Percentiles rank a stretch among this genome's conserved stretches.
Conservation (phyloP, 2,888 invertebrate species). For the Coenonympha arcania region DNA sequence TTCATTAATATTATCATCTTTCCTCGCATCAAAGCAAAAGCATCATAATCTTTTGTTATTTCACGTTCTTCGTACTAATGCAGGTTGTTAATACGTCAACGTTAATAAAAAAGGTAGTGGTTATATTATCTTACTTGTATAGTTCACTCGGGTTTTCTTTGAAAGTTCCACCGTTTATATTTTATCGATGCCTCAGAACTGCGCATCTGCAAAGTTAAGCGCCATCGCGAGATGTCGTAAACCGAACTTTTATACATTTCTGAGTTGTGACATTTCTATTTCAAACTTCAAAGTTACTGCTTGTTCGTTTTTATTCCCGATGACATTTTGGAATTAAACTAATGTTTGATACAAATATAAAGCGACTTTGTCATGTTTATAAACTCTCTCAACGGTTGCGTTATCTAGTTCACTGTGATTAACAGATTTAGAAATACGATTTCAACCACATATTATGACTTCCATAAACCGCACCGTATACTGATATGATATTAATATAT, state of each 20-base stretch:
- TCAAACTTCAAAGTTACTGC: constrained; percentile 46
- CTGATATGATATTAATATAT: too few relatives aligned
- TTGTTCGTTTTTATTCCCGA: constrained; percentile 30
- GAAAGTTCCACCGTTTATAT: constrained; percentile 26
- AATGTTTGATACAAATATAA: constrained; percentile 11
- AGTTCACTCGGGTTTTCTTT: constrained; percentile 20
- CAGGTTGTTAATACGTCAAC: constrained; percentile 9
- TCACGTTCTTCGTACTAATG: background rate
- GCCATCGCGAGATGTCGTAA: constrained; percentile 38
- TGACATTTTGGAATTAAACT: constrained; percentile 16
- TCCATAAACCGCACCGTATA: background rate
- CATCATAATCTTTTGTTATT: background rate
- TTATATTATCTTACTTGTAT: too few relatives aligned
- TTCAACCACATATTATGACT: background rate
- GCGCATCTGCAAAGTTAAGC: constrained; percentile 38
- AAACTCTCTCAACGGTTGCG: background rate
- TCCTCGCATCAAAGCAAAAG: background rate
- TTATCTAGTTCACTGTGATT: background rate
- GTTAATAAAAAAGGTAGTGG: too few relatives aligned
- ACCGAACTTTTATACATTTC: constrained; percentile 46
- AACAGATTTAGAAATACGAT: background rate
- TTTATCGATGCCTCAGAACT: constrained; percentile 31
- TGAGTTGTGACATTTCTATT: constrained; percentile 54
- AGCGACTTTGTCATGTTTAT: constrained; percentile 12
- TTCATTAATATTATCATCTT: background rate